Evolutionary conservation across 1,140 invertebrate genomes (phyloP), one percentile per base, ranked within the genome.

Genomic region (Riptortus pedestris): DNA sequence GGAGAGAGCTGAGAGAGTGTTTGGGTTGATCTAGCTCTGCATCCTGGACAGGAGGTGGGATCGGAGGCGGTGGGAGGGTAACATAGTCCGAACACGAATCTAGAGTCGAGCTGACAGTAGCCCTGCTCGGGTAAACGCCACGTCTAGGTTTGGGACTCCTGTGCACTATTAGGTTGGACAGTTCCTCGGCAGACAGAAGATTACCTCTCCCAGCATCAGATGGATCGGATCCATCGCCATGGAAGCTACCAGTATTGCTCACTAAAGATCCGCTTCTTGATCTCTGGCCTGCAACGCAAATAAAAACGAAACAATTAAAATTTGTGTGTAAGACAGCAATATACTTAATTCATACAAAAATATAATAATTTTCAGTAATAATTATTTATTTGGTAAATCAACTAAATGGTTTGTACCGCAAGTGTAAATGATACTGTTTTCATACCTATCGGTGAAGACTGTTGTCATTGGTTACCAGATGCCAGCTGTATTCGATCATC

Each of bases 71-170:
- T 11, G 88, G 87, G 70, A 91, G 77, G 20, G 87, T 88, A 0
- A 92, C 89, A 71, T 93, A 93, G 72, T 93, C 90, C 16, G 88
- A 90, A 69, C 91, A 88, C 0, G 89, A 91, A 71, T 91, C 88
- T 70, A 91, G 80, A 0, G 86, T 90, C 51, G 84, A 83, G 69
- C 87, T 88, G 24, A 91, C 86, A 0, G 86, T 89, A 67, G 89
- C 87, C 31, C 83, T 79, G 43, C 82, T 85, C 4, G 88, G 89
- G 76, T 90, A 90, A 14, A 80, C 78, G 12, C 81, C 81, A 18
- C 70, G 66, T 27, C 71, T 60, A 14, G 71, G 68, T 62, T 71
- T 71, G 16, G 69, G 70, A 43, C 67, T 67, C 33, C 85, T 76
- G 0, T 87, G 87, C 1, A 90, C 87, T 60, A 91, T 91, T 24